Base-by-base conservation (phyloP, 2,113 vertebrate species). In the Hippocampus zosterae region DNA sequence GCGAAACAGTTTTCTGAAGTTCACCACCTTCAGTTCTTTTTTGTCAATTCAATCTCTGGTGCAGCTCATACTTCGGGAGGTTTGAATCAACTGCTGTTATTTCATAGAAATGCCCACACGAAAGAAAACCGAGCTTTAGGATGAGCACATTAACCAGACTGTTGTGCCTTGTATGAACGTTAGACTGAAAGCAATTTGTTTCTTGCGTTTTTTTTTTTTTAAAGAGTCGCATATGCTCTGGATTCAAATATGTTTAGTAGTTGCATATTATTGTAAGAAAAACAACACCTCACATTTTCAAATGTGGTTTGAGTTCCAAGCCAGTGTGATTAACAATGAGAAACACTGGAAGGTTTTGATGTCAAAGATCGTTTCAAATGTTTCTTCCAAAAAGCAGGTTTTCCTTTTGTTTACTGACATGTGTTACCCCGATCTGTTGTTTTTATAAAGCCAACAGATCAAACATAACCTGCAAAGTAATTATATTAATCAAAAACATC, bases 61-160 rank as follows among this genome's bases (percentile, higher is more conserved):
- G 73, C 56, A 48, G 40, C 73, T 46, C 71, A 59, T 70, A 79
- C 73, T 72, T 83, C 83, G 80, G 79, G 82, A 77, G 81, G 79
- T 84, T 55, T 88, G 19, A 86, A 27, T 27, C 21, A 0, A 68
- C 76, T 81, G 77, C 81, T 70, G 3, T 61, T 8, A 18, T 75
- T 65, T 75, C 73, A 75, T 53, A 83, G 87, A 78, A 80, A 90
- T 90, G 88, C 74, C 85, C 78, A 83, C 63, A 71, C 84, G 78
- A 77, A 82, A 81, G 77, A 88, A 80, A 83, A 81, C 72, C 77
- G 87, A 76, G 77, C 72, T 88, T 11, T 79, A 81, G 48, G 66
- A 76, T 53, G 78, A 81, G 88, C 69, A 81, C 69, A 46, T 59
- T 15, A 64, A 76, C 72, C 72, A 85, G 76, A 85, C 84, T 81